Evolutionary conservation across 2,113 vertebrate species (phyloP).

Genomic region (Microcebus tavaratra): DNA sequence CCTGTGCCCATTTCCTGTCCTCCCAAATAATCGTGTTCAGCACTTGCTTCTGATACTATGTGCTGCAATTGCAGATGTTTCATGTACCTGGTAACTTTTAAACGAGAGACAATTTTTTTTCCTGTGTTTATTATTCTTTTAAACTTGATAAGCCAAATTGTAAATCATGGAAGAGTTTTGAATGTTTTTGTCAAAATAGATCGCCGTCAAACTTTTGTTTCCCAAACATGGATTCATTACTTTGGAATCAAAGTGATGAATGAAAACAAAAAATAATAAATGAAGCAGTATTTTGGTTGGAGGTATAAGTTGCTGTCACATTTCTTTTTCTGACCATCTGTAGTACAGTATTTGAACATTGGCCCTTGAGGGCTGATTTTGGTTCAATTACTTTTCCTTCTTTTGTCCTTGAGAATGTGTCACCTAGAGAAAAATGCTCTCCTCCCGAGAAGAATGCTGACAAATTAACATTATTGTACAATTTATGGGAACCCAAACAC

Average conservation of each 20-base stretch:
- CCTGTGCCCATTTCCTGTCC: background rate
- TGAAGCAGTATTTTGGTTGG: background rate
- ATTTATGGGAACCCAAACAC: background rate
- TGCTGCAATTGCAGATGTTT: background rate
- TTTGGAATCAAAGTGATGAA: background rate
- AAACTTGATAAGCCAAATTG: slow-evolving; percentile 29
- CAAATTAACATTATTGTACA: background rate
- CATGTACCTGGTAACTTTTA: background rate
- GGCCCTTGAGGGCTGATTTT: background rate
- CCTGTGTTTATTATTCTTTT: background rate
- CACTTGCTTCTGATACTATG: background rate
- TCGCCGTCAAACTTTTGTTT: background rate
- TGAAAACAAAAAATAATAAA: background rate
- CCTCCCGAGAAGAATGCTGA: background rate
- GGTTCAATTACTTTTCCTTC: background rate
- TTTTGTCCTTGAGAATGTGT: background rate
- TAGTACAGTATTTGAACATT: background rate
- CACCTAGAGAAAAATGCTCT: background rate
- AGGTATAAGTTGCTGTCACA: background rate
- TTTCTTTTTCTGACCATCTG: background rate
- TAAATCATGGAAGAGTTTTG: slow-evolving; percentile 3
- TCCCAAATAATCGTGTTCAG: background rate
- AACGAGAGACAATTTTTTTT: background rate
- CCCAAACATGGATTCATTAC: background rate
- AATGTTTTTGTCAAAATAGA: slow-evolving; percentile 37